Base-by-base conservation (phyloP, 1,140 invertebrate species). In the Protaetia brevitarsis region DNA sequence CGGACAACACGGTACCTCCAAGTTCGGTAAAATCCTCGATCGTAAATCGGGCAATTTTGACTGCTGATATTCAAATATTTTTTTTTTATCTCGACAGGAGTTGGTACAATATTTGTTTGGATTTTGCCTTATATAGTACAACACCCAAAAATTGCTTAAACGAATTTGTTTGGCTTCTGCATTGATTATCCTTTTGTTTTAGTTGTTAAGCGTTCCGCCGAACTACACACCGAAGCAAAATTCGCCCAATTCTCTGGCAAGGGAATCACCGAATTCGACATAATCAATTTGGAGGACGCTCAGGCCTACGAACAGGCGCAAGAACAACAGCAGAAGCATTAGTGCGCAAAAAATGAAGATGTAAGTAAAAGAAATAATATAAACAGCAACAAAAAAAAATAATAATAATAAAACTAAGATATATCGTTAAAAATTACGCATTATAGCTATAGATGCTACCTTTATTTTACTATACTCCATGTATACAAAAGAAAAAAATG, bases 231-330 rank as follows among this genome's bases (percentile, higher is more conserved):
- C 5, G 76, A 78, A 28, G 81, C 81, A 45, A 84, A 88, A 63
- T 92, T 88, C 77, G 84, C 87, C n/a, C 87, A 88, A 71, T 93
- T 90, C 79, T 84, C 90, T 63, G 91, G 92, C 19, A 86, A 86
- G 37, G 83, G 83, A 67, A 84, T 92, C 36, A 81, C 88, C 60
- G 87, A 92, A 77, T 84, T 90, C 65, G 81, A 89, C 74, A 88
- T 94, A 69, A 71, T 87, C 16, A 92, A 93, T 77, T 79, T 91
- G 62, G 77, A 81, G 6, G 83, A 86, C 31, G 75, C 87, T 16
- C 73, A 79, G 30, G 71, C 66, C 16, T 78, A 73, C 65, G 76
- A 78, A 69, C 70, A 74, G 2, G 27, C 60, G 21, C 60, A 62
- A 10, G 36, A 62, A n/a, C n/a, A n/a, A n/a, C n/a, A 62, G 31